Conservation (phyloP, 2,797 vertebrate genomes). For the Hypotaenidia okinawae region DNA sequence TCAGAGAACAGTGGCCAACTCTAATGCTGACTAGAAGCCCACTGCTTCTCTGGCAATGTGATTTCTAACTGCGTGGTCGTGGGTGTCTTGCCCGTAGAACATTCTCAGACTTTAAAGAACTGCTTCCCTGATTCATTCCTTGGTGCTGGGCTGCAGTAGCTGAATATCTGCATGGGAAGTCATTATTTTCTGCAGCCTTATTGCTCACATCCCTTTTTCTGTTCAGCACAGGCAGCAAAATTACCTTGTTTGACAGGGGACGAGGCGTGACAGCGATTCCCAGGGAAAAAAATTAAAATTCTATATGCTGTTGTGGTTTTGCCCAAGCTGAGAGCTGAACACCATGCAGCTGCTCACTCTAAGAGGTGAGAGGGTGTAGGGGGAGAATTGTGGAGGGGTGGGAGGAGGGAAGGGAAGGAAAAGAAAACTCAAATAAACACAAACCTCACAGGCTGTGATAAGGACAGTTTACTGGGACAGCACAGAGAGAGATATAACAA, state of each 20-base stretch:
- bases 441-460: no score
- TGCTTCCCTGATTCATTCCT: background rate
- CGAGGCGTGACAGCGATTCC: background rate
- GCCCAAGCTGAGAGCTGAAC: no score
- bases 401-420: no score
- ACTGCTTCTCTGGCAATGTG: background rate
- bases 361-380: no score
- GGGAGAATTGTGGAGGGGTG: no score
- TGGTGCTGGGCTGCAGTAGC: background rate
- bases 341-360: no score
- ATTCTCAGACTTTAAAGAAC: background rate
- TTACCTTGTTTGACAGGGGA: background rate
- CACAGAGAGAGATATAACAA: no score
- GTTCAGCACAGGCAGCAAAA: background rate
- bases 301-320: background rate
- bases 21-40: rapidly evolving
- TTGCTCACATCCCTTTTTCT: background rate
- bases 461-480: no score
- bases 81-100: background rate
- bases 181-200: background rate
- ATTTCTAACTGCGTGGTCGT: rapidly evolving
- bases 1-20: background rate
- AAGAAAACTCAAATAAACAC: no score
- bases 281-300: background rate
- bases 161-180: background rate